phyloP scores from a whole-genome alignment of 2,888 invertebrate genomes.

The Caprella mutica region DNA sequence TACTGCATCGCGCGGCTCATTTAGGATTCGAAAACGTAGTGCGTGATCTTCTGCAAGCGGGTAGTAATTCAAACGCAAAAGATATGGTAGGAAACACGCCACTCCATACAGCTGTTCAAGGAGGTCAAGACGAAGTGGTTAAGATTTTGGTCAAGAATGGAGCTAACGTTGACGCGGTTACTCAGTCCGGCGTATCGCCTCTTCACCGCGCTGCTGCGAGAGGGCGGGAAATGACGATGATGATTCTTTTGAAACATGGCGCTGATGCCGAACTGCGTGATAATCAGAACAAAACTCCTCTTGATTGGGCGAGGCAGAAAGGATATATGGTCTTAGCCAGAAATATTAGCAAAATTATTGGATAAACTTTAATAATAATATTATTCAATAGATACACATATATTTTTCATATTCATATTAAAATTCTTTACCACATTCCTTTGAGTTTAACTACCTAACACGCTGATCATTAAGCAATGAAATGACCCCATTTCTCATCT shows the following conservation, averaged over 20 bases:
- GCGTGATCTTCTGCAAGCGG: conserved; percentile 15
- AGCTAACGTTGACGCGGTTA: conserved; percentile 7
- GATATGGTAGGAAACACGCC: conserved; percentile 26
- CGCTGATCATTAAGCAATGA: no score
- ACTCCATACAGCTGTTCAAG: conserved; percentile 54
- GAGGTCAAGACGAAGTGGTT: conserved; percentile 78
- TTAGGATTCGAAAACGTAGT: conserved; percentile 22
- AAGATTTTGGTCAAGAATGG: conserved; percentile 63
- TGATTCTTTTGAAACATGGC: conserved; percentile 17
- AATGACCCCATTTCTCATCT: no score
- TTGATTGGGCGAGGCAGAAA: conserved; percentile 23
- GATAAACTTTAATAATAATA: no score
- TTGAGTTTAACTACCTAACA: no score
- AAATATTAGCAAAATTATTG: no score
- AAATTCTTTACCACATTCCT: no score
- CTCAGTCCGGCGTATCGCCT: conserved; percentile 20
- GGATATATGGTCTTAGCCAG: conserved; percentile 15
- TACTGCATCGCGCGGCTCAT: conserved; percentile 24
- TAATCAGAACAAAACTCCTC: conserved; percentile 14
- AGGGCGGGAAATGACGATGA: conserved; percentile 20
- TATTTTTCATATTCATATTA: no score
- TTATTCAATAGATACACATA: no score
- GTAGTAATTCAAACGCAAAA: conserved; percentile 10
- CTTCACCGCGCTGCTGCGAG: conserved; percentile 23
- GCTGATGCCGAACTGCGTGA: conserved; percentile 12